Conservation (phyloP, 1,140 invertebrate species). For the Oncopodura yosiiana region DNA sequence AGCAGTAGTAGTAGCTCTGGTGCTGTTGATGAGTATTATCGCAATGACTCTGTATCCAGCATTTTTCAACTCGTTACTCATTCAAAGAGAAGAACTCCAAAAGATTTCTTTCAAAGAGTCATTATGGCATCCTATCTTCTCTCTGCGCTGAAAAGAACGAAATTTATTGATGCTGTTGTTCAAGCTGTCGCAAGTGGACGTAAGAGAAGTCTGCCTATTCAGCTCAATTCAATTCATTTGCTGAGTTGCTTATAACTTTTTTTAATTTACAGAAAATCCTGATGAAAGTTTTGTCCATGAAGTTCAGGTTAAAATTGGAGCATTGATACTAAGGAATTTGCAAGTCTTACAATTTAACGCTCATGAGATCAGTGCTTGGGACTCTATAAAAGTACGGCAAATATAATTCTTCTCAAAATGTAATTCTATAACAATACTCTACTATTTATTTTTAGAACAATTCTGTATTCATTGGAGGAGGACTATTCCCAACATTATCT, state of each 20-base stretch:
- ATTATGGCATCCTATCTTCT: slow-evolving; percentile 70
- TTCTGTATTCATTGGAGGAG: slow-evolving; percentile 57
- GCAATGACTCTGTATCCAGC: slow-evolving; percentile 52
- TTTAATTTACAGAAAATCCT: not conserved
- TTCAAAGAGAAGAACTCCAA: slow-evolving; percentile 54
- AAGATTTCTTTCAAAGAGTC: slow-evolving; percentile 70
- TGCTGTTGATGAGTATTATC: slow-evolving; percentile 37
- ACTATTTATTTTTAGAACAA: too few species aligned
- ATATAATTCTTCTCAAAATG: too few species aligned
- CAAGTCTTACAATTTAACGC: slow-evolving; percentile 85
- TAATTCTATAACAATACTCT: too few species aligned
- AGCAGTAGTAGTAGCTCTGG: not conserved
- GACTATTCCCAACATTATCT: slow-evolving; percentile 68
- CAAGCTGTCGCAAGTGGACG: not conserved
- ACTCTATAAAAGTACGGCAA: too few species aligned
- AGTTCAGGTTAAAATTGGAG: slow-evolving; percentile 46
- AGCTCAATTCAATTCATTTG: too few species aligned
- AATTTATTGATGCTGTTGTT: slow-evolving; percentile 52
- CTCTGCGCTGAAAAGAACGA: slow-evolving; percentile 56
- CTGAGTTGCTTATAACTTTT: too few species aligned
- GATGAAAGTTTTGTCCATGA: not conserved
- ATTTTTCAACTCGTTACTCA: slow-evolving; percentile 69
- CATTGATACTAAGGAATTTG: slow-evolving; percentile 64
- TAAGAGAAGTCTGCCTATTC: too few species aligned
- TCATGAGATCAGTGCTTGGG: slow-evolving; percentile 70